These are phyloP conservation scores for Tachyglossus aculeatus DNA, from an alignment of 2,797 vertebrate species.

Conservation along the genomic window DNA sequence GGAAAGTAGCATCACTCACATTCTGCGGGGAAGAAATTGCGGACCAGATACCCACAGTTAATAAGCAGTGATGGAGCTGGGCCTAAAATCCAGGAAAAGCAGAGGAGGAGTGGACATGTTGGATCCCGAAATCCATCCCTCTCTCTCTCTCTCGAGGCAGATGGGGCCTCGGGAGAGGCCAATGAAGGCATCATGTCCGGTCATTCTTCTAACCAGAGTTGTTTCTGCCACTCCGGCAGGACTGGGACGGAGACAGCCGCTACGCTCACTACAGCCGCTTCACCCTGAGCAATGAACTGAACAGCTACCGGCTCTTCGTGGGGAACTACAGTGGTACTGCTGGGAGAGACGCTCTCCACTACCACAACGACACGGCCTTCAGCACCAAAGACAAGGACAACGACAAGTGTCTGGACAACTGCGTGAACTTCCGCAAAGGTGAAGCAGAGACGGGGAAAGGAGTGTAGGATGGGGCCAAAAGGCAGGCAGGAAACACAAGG, in stretches of 20 bases:
- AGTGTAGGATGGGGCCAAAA: no score
- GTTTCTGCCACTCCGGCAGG: constrained; percentile 71
- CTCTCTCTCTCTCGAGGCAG: no score
- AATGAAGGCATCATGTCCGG: not conserved
- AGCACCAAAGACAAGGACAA: constrained; percentile 98
- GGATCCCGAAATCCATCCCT: no score
- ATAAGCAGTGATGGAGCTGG: not conserved
- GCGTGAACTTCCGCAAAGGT: constrained; percentile 92
- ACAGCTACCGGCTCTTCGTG: constrained; percentile 93
- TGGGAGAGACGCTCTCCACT: constrained; percentile 85
- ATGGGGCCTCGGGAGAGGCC: no score
- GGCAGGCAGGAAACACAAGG: no score
- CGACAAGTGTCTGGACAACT: constrained; percentile 95
- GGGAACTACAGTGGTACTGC: constrained; percentile 89
- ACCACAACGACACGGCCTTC: constrained; percentile 99
- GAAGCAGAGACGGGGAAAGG: not conserved
- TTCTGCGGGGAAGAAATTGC: not conserved
- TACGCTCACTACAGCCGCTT: constrained; percentile 90
- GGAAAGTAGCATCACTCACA: not conserved
- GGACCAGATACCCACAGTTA: not conserved
- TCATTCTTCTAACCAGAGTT: not conserved
- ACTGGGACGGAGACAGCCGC: constrained; percentile 88
- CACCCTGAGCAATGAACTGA: constrained; percentile 85
- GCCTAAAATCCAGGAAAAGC: not conserved
- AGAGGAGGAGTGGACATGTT: no score